Conservation (phyloP, 2,888 invertebrate species). For the Heliconius ismenius region DNA sequence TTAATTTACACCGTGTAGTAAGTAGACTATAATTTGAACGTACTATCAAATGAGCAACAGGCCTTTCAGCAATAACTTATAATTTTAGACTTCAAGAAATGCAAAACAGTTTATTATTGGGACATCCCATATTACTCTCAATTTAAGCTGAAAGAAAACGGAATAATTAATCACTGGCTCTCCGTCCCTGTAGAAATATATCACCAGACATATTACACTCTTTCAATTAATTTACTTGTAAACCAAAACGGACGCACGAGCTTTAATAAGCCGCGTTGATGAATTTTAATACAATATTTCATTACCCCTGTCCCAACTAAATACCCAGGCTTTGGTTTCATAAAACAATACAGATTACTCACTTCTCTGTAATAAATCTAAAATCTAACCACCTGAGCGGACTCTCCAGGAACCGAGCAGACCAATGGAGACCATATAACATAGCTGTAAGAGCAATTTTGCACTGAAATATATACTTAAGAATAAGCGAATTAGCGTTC, state of each 20-base stretch:
- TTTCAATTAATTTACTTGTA: conserved; percentile 24
- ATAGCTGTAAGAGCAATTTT: conserved; percentile 48
- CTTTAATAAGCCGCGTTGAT: conserved; percentile 26
- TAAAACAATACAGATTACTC: conserved; percentile 62
- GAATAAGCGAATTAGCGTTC: conserved; percentile 74
- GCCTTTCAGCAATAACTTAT: no score
- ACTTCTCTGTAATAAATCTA: conserved; percentile 75
- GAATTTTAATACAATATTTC: conserved; percentile 40
- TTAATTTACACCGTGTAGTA: no score
- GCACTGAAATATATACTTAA: conserved; percentile 48
- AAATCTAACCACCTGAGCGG: conserved; percentile 77
- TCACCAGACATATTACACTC: neutral
- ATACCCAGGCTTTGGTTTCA: conserved; percentile 37
- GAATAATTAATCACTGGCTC: neutral
- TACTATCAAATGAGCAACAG: neutral
- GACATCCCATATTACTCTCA: neutral
- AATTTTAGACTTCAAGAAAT: neutral
- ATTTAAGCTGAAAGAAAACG: neutral
- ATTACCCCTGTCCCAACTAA: conserved; percentile 33
- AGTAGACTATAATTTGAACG: no score
- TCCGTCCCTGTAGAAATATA: neutral
- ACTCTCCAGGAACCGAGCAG: neutral
- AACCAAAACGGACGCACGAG: conserved; percentile 21
- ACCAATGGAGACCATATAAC: conserved; percentile 9
- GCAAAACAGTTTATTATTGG: no score